A percentile compares a stretch with the other conserved stretches of the same genome.
Conservation (phyloP, 2,888 invertebrate species). For the Galerucella pusilla region DNA sequence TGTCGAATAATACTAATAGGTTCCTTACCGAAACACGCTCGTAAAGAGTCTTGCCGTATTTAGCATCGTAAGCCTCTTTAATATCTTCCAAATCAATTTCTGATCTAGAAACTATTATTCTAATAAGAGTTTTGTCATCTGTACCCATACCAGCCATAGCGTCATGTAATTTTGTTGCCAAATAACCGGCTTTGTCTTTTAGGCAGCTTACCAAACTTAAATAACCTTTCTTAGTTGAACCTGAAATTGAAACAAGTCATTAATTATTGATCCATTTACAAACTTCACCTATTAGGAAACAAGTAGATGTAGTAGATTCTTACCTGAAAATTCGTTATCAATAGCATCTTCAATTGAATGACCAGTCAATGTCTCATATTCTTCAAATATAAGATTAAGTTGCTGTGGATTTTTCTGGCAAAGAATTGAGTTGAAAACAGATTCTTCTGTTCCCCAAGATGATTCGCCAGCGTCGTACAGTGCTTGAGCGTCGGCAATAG, state of each 20-base stretch:
- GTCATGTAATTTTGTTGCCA: conserved; percentile 85
- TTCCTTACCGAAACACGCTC: conserved; percentile 79
- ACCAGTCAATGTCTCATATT: conserved; percentile 81
- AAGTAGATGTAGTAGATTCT: neutral
- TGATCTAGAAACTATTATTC: conserved; percentile 84
- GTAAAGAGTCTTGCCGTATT: conserved; percentile 80
- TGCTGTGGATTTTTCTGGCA: conserved; percentile 81
- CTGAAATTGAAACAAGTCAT: conserved; percentile 56
- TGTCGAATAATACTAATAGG: neutral
- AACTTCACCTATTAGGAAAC: too few relatives aligned
- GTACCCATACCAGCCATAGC: conserved; percentile 92
- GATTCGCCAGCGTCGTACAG: conserved; percentile 80
- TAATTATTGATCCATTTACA: too few relatives aligned
- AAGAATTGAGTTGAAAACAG: conserved; percentile 83
- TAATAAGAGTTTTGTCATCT: conserved; percentile 85
- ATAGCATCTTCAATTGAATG: conserved; percentile 83
- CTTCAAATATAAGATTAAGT: conserved; percentile 68
- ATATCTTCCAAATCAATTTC: conserved; percentile 89
- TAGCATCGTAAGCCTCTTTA: conserved; percentile 78
- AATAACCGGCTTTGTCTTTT: conserved; percentile 81
- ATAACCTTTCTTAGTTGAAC: conserved; percentile 81
- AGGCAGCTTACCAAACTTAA: conserved; percentile 78
- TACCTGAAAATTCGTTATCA: conserved; percentile 80
- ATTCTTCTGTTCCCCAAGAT: conserved; percentile 81
- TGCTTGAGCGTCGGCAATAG: conserved; percentile 84